These are phyloP conservation scores for Grantiella picta DNA, from an alignment of 2,113 vertebrate species.

Conservation along the genomic window DNA sequence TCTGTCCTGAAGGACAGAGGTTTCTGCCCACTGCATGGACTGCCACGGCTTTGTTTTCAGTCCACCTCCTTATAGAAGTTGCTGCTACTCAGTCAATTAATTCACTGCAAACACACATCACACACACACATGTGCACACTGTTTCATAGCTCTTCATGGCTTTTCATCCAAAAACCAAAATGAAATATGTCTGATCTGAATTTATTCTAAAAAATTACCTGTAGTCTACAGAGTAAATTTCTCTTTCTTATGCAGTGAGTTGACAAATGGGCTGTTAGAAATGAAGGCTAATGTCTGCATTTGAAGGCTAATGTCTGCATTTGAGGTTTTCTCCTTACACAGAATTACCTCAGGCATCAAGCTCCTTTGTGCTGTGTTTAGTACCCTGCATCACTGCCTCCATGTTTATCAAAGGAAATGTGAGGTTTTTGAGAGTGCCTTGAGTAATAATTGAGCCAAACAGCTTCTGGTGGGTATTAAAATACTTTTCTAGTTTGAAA, in stretches of 20 bases:
- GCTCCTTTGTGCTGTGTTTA: not conserved
- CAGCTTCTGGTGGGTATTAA: not conserved
- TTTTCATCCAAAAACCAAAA: not conserved
- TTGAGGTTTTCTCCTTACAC: not conserved
- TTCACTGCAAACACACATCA: not conserved
- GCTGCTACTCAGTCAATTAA: not conserved
- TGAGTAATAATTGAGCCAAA: not conserved
- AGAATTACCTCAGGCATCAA: not conserved
- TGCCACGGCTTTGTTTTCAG: not conserved
- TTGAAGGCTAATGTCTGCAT: not conserved
- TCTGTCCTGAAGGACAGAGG: not conserved
- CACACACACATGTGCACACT: fast-evolving
- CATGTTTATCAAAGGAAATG: not conserved
- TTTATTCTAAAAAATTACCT: not conserved
- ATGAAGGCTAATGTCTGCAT: not conserved
- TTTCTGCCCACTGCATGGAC: not conserved
- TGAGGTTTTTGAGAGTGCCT: not conserved
- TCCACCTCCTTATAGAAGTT: not conserved
- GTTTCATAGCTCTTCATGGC: not conserved
- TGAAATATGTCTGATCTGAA: not conserved
- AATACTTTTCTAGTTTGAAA: not conserved
- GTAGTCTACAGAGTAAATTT: not conserved
- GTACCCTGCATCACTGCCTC: not conserved
- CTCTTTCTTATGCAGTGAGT: not conserved
- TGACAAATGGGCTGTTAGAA: not conserved